phyloP scores from a whole-genome alignment of 1,140 invertebrate species.

The Zaprionus inermis region DNA sequence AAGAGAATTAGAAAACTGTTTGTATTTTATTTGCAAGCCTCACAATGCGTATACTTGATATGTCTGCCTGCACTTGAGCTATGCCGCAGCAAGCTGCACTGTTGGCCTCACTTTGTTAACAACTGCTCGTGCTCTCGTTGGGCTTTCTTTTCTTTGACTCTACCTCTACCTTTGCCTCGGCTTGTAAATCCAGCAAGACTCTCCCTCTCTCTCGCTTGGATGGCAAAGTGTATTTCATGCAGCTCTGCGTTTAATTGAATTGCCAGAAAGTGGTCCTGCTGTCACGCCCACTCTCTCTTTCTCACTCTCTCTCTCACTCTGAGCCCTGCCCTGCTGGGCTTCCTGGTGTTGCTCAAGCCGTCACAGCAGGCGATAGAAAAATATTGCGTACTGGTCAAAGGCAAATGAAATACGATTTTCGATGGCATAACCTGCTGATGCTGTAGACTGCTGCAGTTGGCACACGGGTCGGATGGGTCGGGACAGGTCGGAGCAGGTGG shows the following conservation, averaged over 20 bases:
- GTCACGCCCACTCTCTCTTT: not conserved
- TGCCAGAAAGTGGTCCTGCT: conserved; percentile 55
- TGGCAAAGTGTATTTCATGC: conserved; percentile 72
- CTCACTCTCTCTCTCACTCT: not conserved
- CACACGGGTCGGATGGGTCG: too few species aligned
- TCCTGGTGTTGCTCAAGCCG: conserved; percentile 25
- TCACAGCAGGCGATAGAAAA: conserved; percentile 19
- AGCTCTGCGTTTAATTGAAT: conserved; percentile 80
- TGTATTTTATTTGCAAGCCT: not conserved
- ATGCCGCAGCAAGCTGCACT: not conserved
- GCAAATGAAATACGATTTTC: conserved; percentile 43
- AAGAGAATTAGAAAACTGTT: not conserved
- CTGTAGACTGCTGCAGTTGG: not conserved
- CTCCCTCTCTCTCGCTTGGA: conserved; percentile 21
- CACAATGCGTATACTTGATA: not conserved
- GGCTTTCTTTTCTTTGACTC: conserved; percentile 3
- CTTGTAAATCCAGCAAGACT: conserved; percentile 11
- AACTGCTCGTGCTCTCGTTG: not conserved
- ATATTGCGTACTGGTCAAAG: conserved; percentile 17
- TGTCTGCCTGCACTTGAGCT: not conserved
- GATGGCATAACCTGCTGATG: conserved; percentile 13
- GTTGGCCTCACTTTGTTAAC: conserved; percentile 6
- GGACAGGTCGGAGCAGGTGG: not conserved
- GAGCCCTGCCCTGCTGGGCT: too few species aligned
- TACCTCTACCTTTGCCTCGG: not conserved